Base-by-base conservation (phyloP, 2,797 vertebrate genomes). In the Kryptopterus vitreolus region DNA sequence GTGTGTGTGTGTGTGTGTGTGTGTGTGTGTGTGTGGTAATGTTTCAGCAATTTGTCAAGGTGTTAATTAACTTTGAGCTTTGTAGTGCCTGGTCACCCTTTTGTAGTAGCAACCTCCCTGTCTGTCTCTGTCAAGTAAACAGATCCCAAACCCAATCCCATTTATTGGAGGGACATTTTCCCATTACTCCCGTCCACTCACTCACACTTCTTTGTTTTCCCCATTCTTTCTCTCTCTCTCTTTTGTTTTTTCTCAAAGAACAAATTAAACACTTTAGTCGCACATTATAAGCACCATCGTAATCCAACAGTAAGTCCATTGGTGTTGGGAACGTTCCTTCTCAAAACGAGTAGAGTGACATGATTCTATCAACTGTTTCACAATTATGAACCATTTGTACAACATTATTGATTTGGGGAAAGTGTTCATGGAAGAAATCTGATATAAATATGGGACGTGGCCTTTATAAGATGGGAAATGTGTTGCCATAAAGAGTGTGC, bases 21-120 rank as follows among this genome's bases (percentile, higher is more conserved):
- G 26, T 50, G 73, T 50, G 55, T 59, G 63, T 55, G 52, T 35
- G 55, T 57, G 29, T 26, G 20, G 55, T 26, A 61, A 26, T 76
- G 59, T 22, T 55, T 73, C 29, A 73, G 18, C 29, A 12, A 73
- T 79, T 74, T 69, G 78, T 78, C 63, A 80, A 61, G 76, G 82
- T 87, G 86, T 82, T 87, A 68, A 81, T 81, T 83, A 82, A 24
- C 33, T 22, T 77, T 77, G 57, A 8, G 26, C 66, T 38, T 61
- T 62, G 50, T 48, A 43, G 50, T 75, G 43, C 50, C 62, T 22
- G 26, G 26, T 48, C 63, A 11, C 24, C 63, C 46, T 29, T 50
- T 58, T 15, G 43, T 9, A 75, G 57, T 75, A 26, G 61, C 35
- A 75, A 75, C 38, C 57, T 61, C 57, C 4, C 7, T 58, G 70